Evolutionary conservation across 2,113 vertebrate species (phyloP).

Genomic region (Vicugna pacos): DNA sequence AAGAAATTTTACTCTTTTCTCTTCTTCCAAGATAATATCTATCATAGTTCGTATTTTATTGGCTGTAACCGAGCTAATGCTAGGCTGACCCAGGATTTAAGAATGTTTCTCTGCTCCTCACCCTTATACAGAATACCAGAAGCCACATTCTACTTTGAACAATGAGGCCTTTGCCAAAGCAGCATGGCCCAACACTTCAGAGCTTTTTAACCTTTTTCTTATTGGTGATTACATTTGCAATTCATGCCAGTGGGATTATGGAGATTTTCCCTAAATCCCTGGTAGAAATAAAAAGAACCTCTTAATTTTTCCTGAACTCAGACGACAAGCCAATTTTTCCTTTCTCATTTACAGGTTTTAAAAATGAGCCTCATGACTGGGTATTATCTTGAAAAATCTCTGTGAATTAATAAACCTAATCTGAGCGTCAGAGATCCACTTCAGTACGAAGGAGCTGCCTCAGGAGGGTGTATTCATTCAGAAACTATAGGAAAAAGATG

Average conservation of each 20-base stretch:
- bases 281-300: background rate
- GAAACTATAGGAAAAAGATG: background rate
- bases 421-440: background rate
- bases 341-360: background rate
- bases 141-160: slow-evolving; percentile 31
- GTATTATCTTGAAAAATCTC: slow-evolving; percentile 42
- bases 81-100: background rate
- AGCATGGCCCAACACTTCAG: slow-evolving; percentile 48
- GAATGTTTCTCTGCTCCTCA: background rate
- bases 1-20: background rate
- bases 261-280: slow-evolving; percentile 64
- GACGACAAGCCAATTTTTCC: slow-evolving; percentile 5
- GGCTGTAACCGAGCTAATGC: background rate
- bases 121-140: background rate
- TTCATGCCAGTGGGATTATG: slow-evolving; percentile 58
- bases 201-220: slow-evolving; percentile 54
- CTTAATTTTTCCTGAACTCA: slow-evolving; percentile 61
- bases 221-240: slow-evolving; percentile 80
- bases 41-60: background rate
- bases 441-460: background rate
- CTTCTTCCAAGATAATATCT: background rate
- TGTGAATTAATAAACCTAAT: slow-evolving; percentile 62
- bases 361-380: background rate
- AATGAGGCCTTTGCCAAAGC: slow-evolving; percentile 59
- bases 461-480: background rate